A percentile compares a stretch with the other conserved stretches of the same genome.
phyloP scores from a whole-genome alignment of 2,888 invertebrate species.

The Phoronis australis region DNA sequence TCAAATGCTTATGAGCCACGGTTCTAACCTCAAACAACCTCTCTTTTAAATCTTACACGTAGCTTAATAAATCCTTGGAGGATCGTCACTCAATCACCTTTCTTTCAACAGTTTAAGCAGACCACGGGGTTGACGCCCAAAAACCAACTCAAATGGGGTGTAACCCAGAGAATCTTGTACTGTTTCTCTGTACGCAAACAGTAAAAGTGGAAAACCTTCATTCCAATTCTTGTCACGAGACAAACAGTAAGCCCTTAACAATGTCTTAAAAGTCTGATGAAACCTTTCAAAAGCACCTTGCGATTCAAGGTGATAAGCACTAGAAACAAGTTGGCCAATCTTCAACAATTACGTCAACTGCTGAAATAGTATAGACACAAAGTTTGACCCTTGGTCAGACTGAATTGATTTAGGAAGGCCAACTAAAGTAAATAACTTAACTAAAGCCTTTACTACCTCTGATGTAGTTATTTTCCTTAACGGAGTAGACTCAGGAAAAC shows the following conservation, averaged over 20 bases:
- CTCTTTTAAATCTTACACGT: too few relatives aligned
- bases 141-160: too few relatives aligned
- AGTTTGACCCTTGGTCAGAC: slow-evolving; percentile 19
- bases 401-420: slow-evolving; percentile 17
- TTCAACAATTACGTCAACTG: slow-evolving; percentile 13
- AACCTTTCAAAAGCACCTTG: slow-evolving; percentile 7
- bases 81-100: too few relatives aligned
- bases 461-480: slow-evolving; percentile 17
- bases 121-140: too few relatives aligned
- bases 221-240: slow-evolving; percentile 10
- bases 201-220: slow-evolving; percentile 8
- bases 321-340: slow-evolving; percentile 3
- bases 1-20: too few relatives aligned
- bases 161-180: too few relatives aligned
- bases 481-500: too few relatives aligned
- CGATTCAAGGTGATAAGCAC: slow-evolving; percentile 3
- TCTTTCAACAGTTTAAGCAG: too few relatives aligned
- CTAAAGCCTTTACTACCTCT: slow-evolving; percentile 15
- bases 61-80: too few relatives aligned
- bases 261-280: too few relatives aligned
- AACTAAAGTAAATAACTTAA: slow-evolving; percentile 16
- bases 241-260: too few relatives aligned
- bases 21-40: too few relatives aligned
- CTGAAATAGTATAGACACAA: slow-evolving; percentile 16
- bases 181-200: slow-evolving; percentile 11